Conservation (phyloP, 2,113 vertebrate species). For the Podarcis cretensis region DNA sequence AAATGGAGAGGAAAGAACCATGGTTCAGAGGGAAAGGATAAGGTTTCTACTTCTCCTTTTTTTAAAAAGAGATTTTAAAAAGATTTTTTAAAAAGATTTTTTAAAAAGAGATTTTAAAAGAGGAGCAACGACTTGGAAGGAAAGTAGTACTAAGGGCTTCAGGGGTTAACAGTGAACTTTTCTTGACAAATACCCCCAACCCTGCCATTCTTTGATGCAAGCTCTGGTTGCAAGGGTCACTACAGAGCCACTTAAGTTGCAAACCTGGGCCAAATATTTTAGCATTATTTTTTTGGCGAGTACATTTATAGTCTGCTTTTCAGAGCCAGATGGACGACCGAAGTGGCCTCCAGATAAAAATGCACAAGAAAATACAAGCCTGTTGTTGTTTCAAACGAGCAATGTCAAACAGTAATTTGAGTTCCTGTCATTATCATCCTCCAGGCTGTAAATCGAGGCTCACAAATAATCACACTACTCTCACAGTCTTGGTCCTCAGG, state of each 20-base stretch:
- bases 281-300: not conserved
- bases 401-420: not conserved
- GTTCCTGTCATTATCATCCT: not conserved
- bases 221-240: not conserved
- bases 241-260: not conserved
- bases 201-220: not conserved
- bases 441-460: not conserved
- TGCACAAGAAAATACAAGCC: not conserved
- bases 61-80: no score
- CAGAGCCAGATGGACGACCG: no score
- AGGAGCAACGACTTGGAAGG: not conserved
- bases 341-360: not conserved
- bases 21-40: not conserved
- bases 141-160: not conserved
- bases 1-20: no score
- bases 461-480: slow-evolving; percentile 22
- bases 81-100: no score
- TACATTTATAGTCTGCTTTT: no score
- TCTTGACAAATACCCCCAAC: not conserved
- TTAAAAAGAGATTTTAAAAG: not conserved
- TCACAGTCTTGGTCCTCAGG: not conserved
- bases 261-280: not conserved
- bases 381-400: not conserved
- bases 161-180: no score
- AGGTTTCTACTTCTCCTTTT: not conserved